Percentiles rank a stretch among this genome's conserved stretches.
Evolutionary conservation across 2,888 invertebrate genomes (phyloP).

Genomic region (Allacma fusca): DNA sequence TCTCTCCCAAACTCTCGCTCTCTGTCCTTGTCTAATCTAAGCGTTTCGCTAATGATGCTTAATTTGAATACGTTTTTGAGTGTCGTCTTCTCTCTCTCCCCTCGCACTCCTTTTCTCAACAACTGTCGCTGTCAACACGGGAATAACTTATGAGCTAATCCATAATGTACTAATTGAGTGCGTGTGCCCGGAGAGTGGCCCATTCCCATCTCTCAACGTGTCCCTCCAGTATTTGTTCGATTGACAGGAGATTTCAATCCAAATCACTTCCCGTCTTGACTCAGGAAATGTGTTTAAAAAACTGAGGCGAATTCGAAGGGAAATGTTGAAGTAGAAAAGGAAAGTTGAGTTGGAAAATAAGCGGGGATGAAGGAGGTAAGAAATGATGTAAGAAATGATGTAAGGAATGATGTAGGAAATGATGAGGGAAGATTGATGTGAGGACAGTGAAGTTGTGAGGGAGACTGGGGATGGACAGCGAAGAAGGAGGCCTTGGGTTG

Average conservation of each 20-base stretch:
- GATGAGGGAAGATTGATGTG: too few relatives aligned
- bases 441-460: not conserved
- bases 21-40: not conserved
- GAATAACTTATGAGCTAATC: not conserved
- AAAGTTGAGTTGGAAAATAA: too few relatives aligned
- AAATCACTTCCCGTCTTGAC: too few relatives aligned
- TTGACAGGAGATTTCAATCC: too few relatives aligned
- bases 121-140: not conserved
- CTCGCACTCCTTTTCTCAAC: not conserved
- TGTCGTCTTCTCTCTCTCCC: not conserved
- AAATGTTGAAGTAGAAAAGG: too few relatives aligned
- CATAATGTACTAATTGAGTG: conserved; percentile 3
- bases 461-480: not conserved
- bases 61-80: conserved; percentile 6
- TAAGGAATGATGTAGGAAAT: too few relatives aligned
- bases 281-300: too few relatives aligned
- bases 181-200: not conserved
- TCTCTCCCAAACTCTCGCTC: not conserved
- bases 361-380: not conserved
- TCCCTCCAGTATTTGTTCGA: too few relatives aligned
- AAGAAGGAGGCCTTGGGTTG: not conserved
- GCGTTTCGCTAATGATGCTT: too few relatives aligned
- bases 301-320: too few relatives aligned
- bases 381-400: too few relatives aligned
- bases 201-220: too few relatives aligned